These are phyloP conservation scores for Heterotis niloticus DNA, from an alignment of 2,113 vertebrate genomes.

Conservation along the genomic window DNA sequence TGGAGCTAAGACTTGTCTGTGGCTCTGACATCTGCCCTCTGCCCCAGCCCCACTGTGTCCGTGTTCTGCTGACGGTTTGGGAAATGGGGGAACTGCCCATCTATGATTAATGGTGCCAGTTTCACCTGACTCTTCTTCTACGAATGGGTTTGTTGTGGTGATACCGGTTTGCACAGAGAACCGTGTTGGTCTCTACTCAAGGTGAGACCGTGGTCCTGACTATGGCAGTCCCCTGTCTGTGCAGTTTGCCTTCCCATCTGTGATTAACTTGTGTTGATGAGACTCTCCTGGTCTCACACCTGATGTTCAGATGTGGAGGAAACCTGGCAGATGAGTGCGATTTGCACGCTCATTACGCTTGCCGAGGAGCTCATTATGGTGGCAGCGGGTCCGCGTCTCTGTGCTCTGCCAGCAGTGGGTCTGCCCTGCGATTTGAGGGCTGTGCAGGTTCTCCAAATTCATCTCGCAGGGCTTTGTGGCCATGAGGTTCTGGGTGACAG, in stretches of 20 bases:
- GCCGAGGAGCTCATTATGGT: constrained; percentile 48
- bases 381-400: constrained; percentile 24
- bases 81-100: background rate
- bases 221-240: background rate
- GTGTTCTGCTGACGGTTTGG: background rate
- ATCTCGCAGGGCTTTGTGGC: constrained; percentile 13
- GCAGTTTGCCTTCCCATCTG: background rate
- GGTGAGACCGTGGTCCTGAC: too few species aligned
- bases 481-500: constrained; percentile 46
- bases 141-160: too few species aligned
- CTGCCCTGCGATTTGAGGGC: background rate
- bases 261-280: constrained; percentile 34
- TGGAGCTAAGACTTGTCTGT: background rate
- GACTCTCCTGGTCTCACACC: constrained; percentile 37
- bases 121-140: background rate
- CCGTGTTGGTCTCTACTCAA: too few species aligned
- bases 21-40: background rate
- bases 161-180: background rate
- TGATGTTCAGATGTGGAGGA: constrained; percentile 41
- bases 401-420: constrained; percentile 7
- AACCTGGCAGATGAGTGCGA: constrained; percentile 39
- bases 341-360: constrained; percentile 50
- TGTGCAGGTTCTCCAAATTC: background rate
- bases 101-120: background rate
- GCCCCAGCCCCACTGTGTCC: background rate